Evolutionary conservation across 2,113 vertebrate species (phyloP), one percentile per base, ranked within the genome.

Genomic region (Helogale parvula): DNA sequence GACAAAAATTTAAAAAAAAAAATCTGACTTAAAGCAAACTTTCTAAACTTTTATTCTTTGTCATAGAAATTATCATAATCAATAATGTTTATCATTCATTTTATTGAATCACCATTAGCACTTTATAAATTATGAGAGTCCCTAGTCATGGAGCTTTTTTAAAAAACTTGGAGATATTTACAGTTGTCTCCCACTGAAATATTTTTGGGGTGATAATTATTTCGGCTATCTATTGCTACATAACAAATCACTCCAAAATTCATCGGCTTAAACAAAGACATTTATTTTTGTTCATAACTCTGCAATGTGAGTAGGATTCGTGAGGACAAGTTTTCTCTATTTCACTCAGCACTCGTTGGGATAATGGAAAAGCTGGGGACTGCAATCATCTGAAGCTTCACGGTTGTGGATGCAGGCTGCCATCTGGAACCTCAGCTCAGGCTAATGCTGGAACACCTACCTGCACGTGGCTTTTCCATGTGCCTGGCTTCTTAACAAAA

Each of bases 11-110:
- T n/a, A 16, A 4, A 81, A 94, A 88, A 85, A 81, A 16, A 71
- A 68, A 50, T 19, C 35, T 57, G 29, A 98, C 69, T 97, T 54
- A 93, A 97, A 81, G 41, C 60, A 41, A 82, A 96, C 45, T 79
- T 35, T 74, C 13, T 88, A 74, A 89, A 57, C 33, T 84, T 77
- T 77, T 45, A 68, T 41, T 97, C 29, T 77, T 54, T 95, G 33
- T 50, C 60, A 86, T 82, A 90, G 5, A 91, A 87, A 74, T 87
- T 8, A 83, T 76, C 7, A 60, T 23, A 72, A 14, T 69, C 35
- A 79, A 72, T 35, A 57, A 9, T 74, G 65, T 47, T 94, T 47
- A 57, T 71, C 33, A 81, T 91, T 94, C 88, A 77, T 12, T 47
- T 71, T 33, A 87, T 71, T 87, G 80, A 79, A 69, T 14, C 47